A percentile compares a stretch with the other conserved stretches of the same genome.
phyloP scores from a whole-genome alignment of 2,888 invertebrate species.

The Melanchra persicariae region DNA sequence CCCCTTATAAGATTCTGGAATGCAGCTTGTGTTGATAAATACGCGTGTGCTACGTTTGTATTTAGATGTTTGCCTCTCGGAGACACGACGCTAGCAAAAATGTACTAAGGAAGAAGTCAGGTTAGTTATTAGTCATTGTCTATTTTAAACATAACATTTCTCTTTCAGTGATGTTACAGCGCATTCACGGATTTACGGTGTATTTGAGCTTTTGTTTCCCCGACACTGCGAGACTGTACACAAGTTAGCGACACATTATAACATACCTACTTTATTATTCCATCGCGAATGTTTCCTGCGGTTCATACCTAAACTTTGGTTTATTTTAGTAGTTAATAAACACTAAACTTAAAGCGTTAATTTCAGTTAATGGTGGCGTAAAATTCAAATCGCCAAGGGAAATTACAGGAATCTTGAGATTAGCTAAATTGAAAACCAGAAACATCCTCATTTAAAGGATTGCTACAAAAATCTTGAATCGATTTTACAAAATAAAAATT shows the following conservation, averaged over 20 bases:
- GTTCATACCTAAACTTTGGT: constrained; percentile 22
- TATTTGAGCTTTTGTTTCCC: constrained; percentile 51
- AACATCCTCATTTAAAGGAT: constrained; percentile 36
- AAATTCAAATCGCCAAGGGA: constrained; percentile 32
- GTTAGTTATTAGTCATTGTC: constrained; percentile 44
- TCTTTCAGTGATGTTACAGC: constrained; percentile 21
- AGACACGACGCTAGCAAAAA: constrained; percentile 30
- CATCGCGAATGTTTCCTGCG: constrained; percentile 36
- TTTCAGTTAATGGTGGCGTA: constrained; percentile 40
- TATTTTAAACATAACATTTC: constrained; percentile 29
- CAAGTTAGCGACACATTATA: constrained; percentile 18
- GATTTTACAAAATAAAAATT: constrained; percentile 42
- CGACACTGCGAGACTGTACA: constrained; percentile 11
- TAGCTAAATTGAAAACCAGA: constrained; percentile 4
- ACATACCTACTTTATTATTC: constrained; percentile 32
- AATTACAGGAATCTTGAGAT: constrained; percentile 18
- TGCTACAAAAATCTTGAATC: constrained; percentile 39
- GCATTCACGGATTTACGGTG: constrained; percentile 34
- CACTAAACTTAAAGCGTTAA: constrained; percentile 31
- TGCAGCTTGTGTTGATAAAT: constrained; percentile 59
- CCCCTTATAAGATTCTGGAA: constrained; percentile 59
- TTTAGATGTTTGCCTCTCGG: constrained; percentile 24
- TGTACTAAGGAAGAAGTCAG: constrained; percentile 38
- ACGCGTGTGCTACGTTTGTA: constrained; percentile 39
- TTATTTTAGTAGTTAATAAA: constrained; percentile 39